Base-by-base conservation (phyloP, 2,888 invertebrate genomes). In the Conistra vaccinii region DNA sequence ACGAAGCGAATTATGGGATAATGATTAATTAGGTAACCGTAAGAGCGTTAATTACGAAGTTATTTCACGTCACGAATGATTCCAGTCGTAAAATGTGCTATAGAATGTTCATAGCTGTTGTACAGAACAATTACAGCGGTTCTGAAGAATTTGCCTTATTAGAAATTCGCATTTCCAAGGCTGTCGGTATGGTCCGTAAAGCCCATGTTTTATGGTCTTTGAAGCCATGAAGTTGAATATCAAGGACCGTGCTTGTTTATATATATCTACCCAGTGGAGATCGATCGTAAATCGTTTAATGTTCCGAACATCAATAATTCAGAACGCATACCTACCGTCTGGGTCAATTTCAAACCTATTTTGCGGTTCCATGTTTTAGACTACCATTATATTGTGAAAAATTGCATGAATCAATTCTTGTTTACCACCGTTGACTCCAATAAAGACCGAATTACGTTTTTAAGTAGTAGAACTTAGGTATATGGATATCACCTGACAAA, bases 1-100 rank as follows among this genome's bases (percentile, higher is more conserved):
- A 86, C 74, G 81, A 79, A 73, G 78, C 63, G 70, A 83, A 87
- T 84, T 85, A 48, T 66, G 69, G 23, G 74, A 78, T 78, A 72
- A 84, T 86, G 66, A 80, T 81, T 88, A 83, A 88, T 87, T 85
- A 86, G 82, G 87, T 76, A 73, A 73, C 82, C 42, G 74, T 72
- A 65, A 69, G 55, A 75, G 55, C 61, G 66, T 77, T 81, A 75
- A 86, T 86, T 76, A 84, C 29, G 42, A 76, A 81, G 68, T 45
- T 80, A 73, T 76, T 76, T 76, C 51, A 60, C 35, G 61, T 70
- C 68, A 65, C 69, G 65, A 74, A 69, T 53, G 57, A 76, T 77
- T 75, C 63, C 14, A 69, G 39, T n/a, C 9, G 39, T 61, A 65
- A 68, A 75, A 69, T 70, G 45, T n/a, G 48, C 45, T 58, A 26